Base-by-base conservation (phyloP, 2,113 vertebrate genomes). In the Dipodomys spectabilis region DNA sequence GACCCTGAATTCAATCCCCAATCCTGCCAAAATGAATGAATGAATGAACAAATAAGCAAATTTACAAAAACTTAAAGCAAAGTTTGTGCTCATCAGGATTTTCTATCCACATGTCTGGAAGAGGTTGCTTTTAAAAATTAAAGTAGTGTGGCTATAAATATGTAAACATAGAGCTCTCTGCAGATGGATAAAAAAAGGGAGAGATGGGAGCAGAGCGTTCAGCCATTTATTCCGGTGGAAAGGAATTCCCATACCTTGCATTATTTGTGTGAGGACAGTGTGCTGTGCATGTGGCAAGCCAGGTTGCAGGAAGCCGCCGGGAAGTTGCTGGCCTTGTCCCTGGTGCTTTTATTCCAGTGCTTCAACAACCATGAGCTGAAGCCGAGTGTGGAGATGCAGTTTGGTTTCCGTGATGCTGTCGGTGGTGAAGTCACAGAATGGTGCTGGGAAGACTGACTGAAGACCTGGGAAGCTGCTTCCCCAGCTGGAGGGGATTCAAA, bases 391-490 rank as follows among this genome's bases (percentile, higher is more conserved):
- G 69, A 94, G 77, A 28, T 23, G 1, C 7, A 73, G 44, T 67
- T 95, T 79, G 67, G 53, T 64, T 64, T 64, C 83, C 20, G 7
- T 1, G 15, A 80, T 80, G 49, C 60, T 35, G 1, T 60, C 90
- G 44, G 44, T 44, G 19, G 64, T 72, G 68, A 92, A 83, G 23
- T 92, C 91, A 92, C 60, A 86, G 96, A 90, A 94, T 85, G 45
- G 68, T 84, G 28, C 8, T 45, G 10, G 82, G 60, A 79, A 86
- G 84, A 93, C 77, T 65, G 71, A 75, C 81, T 72, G 62, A 94
- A 13, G 15, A 4, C 53, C 53, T 13, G 53, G 15, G 53, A 57
- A 57, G 44, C 62, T 64, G 72, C 30, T 92, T 87, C 44, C 57
- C 30, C 64, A 45, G 64, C 44, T 57, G 39, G 75, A 82, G 39